Evolutionary conservation across 2,888 invertebrate species (phyloP).

Genomic region (Xestia ashworthii): DNA sequence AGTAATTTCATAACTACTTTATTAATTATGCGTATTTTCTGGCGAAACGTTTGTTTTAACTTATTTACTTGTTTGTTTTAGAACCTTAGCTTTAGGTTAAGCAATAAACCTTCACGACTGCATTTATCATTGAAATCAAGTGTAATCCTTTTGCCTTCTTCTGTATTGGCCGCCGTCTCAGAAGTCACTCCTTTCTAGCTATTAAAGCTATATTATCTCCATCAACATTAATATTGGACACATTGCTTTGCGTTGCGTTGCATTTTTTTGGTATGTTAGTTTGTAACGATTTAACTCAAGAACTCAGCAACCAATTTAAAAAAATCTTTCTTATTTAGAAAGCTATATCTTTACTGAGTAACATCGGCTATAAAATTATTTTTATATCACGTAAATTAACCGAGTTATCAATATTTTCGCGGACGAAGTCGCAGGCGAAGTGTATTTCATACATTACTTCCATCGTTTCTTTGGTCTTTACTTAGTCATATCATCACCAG

Average conservation of each 20-base stretch:
- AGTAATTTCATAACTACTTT: conserved; percentile 28
- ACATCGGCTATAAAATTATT: too few species aligned
- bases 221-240: too few species aligned
- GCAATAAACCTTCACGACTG: conserved; percentile 4
- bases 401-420: too few species aligned
- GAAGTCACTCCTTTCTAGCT: neutral
- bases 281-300: too few species aligned
- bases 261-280: too few species aligned
- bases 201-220: too few species aligned
- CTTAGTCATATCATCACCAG: too few species aligned
- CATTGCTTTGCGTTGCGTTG: too few species aligned
- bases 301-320: too few species aligned
- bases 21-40: conserved; percentile 38
- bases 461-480: neutral
- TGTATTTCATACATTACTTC: neutral
- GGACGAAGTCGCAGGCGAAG: neutral
- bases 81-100: conserved; percentile 10
- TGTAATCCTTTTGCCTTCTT: neutral
- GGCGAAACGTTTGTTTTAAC: conserved; percentile 30
- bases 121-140: conserved; percentile 3
- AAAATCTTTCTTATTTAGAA: too few species aligned
- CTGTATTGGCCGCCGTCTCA: neutral
- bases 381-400: too few species aligned
- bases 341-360: too few species aligned
- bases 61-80: conserved; percentile 22